These are phyloP conservation scores for Rhagologus leucostigma DNA, from an alignment of 2,113 vertebrate genomes.

Conservation along the genomic window DNA sequence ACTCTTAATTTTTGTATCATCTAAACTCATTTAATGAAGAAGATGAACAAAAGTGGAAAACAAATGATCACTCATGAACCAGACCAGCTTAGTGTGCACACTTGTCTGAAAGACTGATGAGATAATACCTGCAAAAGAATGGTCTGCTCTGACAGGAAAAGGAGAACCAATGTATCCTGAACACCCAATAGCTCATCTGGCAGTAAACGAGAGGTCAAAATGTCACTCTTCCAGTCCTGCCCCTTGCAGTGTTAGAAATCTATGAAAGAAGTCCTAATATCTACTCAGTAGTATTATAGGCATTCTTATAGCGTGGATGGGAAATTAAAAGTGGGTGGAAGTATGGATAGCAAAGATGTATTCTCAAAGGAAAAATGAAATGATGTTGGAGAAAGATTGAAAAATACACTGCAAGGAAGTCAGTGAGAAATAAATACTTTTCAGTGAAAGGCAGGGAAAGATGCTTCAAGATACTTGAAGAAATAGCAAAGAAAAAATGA, in stretches of 20 bases:
- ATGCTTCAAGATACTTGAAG: background rate
- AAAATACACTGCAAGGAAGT: background rate
- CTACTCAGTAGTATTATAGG: background rate
- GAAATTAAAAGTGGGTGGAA: background rate
- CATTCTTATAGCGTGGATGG: background rate
- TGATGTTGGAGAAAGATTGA: background rate
- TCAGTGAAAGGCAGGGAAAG: background rate
- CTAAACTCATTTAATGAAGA: background rate
- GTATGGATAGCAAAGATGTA: background rate
- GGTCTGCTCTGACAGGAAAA: constrained; percentile 56
- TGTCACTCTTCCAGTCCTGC: constrained; percentile 26
- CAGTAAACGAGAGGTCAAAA: constrained; percentile 60
- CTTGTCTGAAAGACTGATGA: constrained; percentile 59
- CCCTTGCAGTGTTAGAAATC: background rate
- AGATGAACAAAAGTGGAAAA: constrained; percentile 29
- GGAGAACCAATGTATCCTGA: constrained; percentile 51
- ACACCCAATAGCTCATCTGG: constrained; percentile 62
- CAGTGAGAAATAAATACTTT: background rate
- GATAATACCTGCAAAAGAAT: constrained; percentile 67
- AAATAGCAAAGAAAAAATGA: background rate
- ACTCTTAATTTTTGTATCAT: background rate
- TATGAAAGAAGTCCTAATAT: background rate
- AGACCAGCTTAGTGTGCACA: background rate
- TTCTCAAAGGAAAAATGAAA: background rate
- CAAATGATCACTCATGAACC: background rate